Evolutionary conservation across 2,113 vertebrate species (phyloP), one percentile per base, ranked within the genome.

Genomic region (Aspidoscelis tigris): DNA sequence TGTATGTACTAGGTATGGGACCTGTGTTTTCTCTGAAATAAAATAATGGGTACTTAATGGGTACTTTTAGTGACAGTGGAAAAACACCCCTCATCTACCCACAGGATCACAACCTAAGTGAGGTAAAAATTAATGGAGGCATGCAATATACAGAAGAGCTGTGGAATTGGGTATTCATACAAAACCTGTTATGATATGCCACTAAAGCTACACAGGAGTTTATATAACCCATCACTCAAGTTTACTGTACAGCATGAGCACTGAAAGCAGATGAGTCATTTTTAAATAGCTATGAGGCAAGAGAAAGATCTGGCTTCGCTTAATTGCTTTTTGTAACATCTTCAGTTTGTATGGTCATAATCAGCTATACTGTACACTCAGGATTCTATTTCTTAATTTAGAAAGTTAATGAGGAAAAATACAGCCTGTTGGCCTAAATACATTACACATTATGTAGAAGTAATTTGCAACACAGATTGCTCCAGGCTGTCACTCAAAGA

Each of bases 261-360:
- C 61, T 26, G 64, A 75, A 55, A 33, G 9, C 43, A 64, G n/a
- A 65, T 66, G n/a, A 75, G 43, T 47, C 39, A 65, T n/a, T 50
- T 75, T 82, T 10, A 82, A 75, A 50, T 50, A 66, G 55, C 44
- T 39, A 65, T 16, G 39, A 53, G 74, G 64, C 9, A 85, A 66
- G 20, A 33, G 20, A 26, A 85, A 74, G 6, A 43, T 78, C 7
- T 47, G 41, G 53, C n/a, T 78, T 84, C 50, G 41, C 55, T 73
- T 16, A 65, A 73, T 39, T 78, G 53, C 33, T 55, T 73, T 18
- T 66, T 65, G 58, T 26, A n/a, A 12, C 70, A 73, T 61, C 20
- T 26, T 74, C 72, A 68, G 53, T 50, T 65, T 33, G 18, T 3
- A 64, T 73, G 69, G 9, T 2, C 33, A 47, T 12, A 33, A 44